A percentile compares a stretch with the other conserved stretches of the same genome.
Evolutionary conservation across 2,888 invertebrate genomes (phyloP).

Genomic region (Conistra vaccinii): DNA sequence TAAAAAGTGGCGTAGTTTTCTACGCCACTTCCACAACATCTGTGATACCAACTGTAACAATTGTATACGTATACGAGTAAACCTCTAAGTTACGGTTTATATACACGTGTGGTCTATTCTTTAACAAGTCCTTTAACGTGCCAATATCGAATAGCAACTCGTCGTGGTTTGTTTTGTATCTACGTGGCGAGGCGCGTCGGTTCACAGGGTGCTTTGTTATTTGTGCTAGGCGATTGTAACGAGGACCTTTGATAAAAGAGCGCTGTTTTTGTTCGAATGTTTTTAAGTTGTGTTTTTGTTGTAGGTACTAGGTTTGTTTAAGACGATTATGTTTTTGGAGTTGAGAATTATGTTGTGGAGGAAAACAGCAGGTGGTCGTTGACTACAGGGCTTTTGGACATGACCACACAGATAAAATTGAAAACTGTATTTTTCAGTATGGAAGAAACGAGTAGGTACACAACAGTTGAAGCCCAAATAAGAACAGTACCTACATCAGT

Average conservation of each 20-base stretch:
- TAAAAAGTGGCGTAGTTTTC: too few species aligned
- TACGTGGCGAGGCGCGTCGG: conserved; percentile 32
- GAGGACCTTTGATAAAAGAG: conserved; percentile 56
- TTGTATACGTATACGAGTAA: too few species aligned
- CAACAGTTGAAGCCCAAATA: too few species aligned
- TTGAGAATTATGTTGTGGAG: not conserved
- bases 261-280: conserved; percentile 42
- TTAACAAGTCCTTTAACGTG: conserved; percentile 65
- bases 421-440: not conserved
- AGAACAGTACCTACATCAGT: not conserved
- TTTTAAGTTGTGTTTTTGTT: conserved; percentile 17
- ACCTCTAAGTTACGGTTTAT: not conserved
- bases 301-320: not conserved
- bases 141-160: conserved; percentile 74
- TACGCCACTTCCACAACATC: not conserved
- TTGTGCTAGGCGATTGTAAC: conserved; percentile 50
- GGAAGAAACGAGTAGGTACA: not conserved
- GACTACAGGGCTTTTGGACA: not conserved
- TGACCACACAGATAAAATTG: not conserved
- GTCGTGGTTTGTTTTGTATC: conserved; percentile 57
- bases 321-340: conserved; percentile 13
- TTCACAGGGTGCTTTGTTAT: conserved; percentile 55
- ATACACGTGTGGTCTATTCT: not conserved
- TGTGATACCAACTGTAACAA: not conserved
- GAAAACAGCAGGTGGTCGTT: not conserved